Percentiles rank a stretch among this genome's conserved stretches.
These are phyloP conservation scores for Bursaphelenchus okinawaensis DNA, from an alignment of 2,888 invertebrate species.

Conservation along the genomic window DNA sequence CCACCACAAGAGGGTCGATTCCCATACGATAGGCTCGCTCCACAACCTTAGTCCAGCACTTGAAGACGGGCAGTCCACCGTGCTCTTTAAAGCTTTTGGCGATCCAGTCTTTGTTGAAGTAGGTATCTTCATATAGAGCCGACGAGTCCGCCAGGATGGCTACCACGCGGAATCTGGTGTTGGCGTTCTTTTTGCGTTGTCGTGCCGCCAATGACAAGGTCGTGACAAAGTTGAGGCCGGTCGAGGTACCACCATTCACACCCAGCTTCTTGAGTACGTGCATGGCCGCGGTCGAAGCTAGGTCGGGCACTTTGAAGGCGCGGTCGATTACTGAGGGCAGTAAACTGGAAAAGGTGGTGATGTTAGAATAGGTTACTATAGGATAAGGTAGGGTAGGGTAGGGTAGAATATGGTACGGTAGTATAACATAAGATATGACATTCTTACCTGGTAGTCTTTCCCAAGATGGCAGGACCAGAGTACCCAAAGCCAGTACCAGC, in stretches of 20 bases:
- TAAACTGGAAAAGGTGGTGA: constrained; percentile 36
- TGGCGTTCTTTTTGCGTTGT: constrained; percentile 8
- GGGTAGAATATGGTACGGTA: not conserved
- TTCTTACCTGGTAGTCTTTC: constrained; percentile 18
- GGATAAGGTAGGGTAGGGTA: too few species aligned
- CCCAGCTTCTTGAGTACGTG: constrained; percentile 28
- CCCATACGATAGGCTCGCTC: constrained; percentile 8
- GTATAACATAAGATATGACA: too few species aligned
- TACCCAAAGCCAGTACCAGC: constrained; percentile 49
- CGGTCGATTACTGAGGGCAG: constrained; percentile 42
- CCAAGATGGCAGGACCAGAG: constrained; percentile 18
- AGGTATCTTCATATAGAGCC: constrained; percentile 29
- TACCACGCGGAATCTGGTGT: constrained; percentile 17
- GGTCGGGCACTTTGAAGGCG: constrained; percentile 45
- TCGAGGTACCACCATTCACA: constrained; percentile 30
- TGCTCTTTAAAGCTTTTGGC: constrained; percentile 30
- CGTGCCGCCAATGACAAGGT: constrained; percentile 36
- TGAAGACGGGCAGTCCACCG: constrained; percentile 38
- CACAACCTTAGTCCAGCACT: constrained; percentile 33
- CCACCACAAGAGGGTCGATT: not conserved
- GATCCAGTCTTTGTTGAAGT: constrained; percentile 39
- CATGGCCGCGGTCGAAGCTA: constrained; percentile 46
- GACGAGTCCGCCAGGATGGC: constrained; percentile 37
- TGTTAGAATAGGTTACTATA: too few species aligned
- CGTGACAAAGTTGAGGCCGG: constrained; percentile 43